Evolutionary conservation across 2,797 vertebrate genomes (phyloP), one percentile per base, ranked within the genome.

Genomic region (Ciconia nigra): DNA sequence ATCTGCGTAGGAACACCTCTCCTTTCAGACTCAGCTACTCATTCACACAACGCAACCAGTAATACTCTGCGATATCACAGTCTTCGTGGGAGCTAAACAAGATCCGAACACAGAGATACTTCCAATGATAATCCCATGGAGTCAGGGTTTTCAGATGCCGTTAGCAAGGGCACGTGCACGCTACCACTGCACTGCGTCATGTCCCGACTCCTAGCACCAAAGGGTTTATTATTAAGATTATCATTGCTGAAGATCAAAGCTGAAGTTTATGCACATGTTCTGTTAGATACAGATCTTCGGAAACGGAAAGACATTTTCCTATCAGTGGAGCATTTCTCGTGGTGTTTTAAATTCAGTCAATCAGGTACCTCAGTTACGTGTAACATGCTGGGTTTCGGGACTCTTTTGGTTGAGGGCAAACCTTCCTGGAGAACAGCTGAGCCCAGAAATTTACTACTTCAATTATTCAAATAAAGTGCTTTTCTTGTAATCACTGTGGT

Each of bases 201-300:
- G n/a, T 74, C 97, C 96, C 93, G 93, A 91, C 98, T 98, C 98
- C 97, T 98, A 98, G 98, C 98, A 98, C 98, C 98, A 98, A 98
- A 94, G 97, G 98, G 97, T 96, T 98, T 97, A 97, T 98, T 96
- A 96, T 98, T 97, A 97, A 98, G 98, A 97, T 98, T 98, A 97
- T 97, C 97, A 97, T 92, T 96, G 94, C 95, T 97, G 96, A 90
- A 97, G 97, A 97, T 95, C 96, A 90, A 96, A 97, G 96, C 97
- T 97, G 87, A 98, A 93, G 97, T 97, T 93, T 96, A 97, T 95
- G 96, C 96, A 96, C 96, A 86, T 21, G 44, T 86, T 96, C 97
- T 95, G 70, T 80, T 93, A 96, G 95, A 95, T 83, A 95, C 95
- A 90, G 96, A 93, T 87, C 97, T 91, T 96, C 20, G 28, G 93